Base-by-base conservation (phyloP, 2,113 vertebrate genomes). In the Corydoras sp. region DNA sequence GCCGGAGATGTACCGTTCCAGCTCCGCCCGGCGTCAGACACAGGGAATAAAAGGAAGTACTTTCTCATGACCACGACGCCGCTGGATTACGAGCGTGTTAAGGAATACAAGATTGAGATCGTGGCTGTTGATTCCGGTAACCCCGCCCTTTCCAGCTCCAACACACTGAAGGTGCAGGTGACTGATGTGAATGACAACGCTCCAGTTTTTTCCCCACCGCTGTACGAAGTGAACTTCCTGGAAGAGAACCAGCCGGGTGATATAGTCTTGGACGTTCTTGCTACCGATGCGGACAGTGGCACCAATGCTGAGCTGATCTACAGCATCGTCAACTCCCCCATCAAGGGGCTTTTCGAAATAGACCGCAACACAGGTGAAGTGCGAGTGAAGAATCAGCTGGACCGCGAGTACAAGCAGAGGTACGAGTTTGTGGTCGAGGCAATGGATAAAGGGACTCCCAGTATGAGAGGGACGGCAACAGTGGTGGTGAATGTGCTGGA, bases 111-210 rank as follows among this genome's bases (percentile, higher is more conserved):
- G 2, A 96, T 99, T 7, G 93, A 96, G 85, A 97, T 99, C 0
- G 95, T 99, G 7, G 97, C 96, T 0, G 95, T 98, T 71, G 96
- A 98, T 82, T 95, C 95, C 0, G 97, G 97, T 32, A 98, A 98
- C 81, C 97, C 97, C 0, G 96, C 97, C 0, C 91, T 98, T 56
- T 99, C 97, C 31, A 99, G 96, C 88, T 94, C 93, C 76, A 99
- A 98, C 76, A 96, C 95, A 5, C 89, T 99, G 32, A 96, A 92
- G 81, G 96, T 99, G 29, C 95, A 97, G 72, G 97, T 99, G 69
- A 89, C 95, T 0, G 97, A 99, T 0, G 86, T 97, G 66, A 99
- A 99, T 3, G 97, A 99, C 85, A 99, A 99, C 0, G 87, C 93
- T 0, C 97, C 96, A 0, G 83, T 85, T 62, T 99, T 99, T 76